Evolutionary conservation across 2,113 vertebrate genomes (phyloP), one percentile per base, ranked within the genome.

Genomic region (Chaetodon trifascialis): DNA sequence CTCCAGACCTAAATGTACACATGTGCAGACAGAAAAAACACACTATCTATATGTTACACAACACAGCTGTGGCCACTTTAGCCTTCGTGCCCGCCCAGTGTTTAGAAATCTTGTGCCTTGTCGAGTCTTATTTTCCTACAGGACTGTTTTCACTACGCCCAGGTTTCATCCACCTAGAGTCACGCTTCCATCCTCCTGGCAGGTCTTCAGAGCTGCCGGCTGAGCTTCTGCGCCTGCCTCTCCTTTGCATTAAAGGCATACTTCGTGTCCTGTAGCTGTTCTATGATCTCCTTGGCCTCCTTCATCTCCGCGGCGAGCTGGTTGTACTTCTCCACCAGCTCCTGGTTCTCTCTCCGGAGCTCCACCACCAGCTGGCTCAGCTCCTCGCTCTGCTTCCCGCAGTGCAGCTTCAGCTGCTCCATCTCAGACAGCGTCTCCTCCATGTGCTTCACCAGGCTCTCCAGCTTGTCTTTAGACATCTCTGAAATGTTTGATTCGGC

Each of bases 141-240:
- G 40, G 42, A 46, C 21, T 19, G 52, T 14, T 46, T 42, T 52
- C 64, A 58, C 47, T 36, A 10, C 58, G 7, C 42, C 42, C 62
- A 36, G 64, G 30, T 77, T 70, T 23, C 55, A 7, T 83, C 81
- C 77, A 59, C 63, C 58, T 25, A 3, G n/a, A 16, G 23, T 62
- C 69, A 0, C 4, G 49, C 51, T 44, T 25, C 64, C 72, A 0
- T 51, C 15, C 17, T 52, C 4, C 49, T 5, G 0, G 1, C 6
- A 8, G 62, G 23, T 21, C 59, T 46, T 93, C 91, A 94, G 55
- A 97, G 95, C 77, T 97, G 96, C 42, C 96, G 89, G 85, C 95
- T 97, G 60, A 98, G 96, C 89, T 97, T 97, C 93, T 96, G 96
- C 12, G 96, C 97, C 93, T 98, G 97, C 49, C 96, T 85, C 55